These are phyloP conservation scores for Anabacerthia variegaticeps DNA, from an alignment of 2,797 vertebrate genomes.

Conservation along the genomic window DNA sequence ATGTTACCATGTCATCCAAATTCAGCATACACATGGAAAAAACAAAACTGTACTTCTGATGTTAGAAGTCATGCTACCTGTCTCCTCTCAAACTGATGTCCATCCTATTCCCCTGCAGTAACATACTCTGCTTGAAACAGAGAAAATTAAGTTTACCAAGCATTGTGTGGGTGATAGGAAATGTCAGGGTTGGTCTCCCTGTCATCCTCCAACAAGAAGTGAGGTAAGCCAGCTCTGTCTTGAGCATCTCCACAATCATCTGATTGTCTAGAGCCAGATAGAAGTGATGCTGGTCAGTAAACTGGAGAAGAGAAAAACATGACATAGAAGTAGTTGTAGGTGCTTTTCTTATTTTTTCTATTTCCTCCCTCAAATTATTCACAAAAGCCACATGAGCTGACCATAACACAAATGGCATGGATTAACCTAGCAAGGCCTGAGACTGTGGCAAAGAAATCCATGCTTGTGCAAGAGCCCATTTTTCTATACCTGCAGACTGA, in stretches of 20 bases:
- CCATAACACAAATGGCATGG: not conserved
- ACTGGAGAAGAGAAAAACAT: conserved; percentile 77
- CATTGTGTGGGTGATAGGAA: conserved; percentile 93
- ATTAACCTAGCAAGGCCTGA: not conserved
- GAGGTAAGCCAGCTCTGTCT: conserved; percentile 92
- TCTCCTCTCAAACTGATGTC: not conserved
- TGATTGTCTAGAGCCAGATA: conserved; percentile 97
- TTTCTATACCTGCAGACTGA: not conserved
- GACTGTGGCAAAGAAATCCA: not conserved
- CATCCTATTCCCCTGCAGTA: not conserved
- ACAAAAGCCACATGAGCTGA: not conserved
- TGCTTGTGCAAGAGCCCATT: not conserved
- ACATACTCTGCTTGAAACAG: not conserved
- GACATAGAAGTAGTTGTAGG: not conserved
- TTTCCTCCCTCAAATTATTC: not conserved
- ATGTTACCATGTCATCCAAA: not conserved
- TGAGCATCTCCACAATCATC: conserved; percentile 98
- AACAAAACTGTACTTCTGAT: not conserved
- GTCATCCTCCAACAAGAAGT: conserved; percentile 98
- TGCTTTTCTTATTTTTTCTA: not conserved
- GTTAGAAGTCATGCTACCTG: not conserved
- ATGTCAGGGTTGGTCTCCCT: conserved; percentile 91
- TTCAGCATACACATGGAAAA: not conserved
- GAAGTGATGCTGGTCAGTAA: conserved; percentile 97
- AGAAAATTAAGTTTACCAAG: conserved; percentile 79